A percentile compares a stretch with the other conserved stretches of the same genome.
Conservation (phyloP, 2,888 invertebrate species). For the Dicyrtoma fusca region DNA sequence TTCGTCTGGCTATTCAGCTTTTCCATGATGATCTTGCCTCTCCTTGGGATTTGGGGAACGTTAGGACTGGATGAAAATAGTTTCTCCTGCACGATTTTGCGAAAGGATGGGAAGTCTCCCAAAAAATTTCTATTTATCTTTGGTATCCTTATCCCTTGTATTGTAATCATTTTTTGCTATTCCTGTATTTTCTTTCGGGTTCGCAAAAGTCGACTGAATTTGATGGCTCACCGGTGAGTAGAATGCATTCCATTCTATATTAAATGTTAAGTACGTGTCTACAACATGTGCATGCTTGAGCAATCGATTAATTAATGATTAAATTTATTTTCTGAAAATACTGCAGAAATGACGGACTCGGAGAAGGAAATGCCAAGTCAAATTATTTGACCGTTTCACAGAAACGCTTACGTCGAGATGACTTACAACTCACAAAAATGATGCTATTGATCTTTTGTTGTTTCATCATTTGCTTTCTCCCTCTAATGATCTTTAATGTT, state of each 20-base stretch:
- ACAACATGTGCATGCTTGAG: not conserved
- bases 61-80: constrained; percentile 77
- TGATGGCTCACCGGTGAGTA: constrained; percentile 72
- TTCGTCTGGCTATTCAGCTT: constrained; percentile 80
- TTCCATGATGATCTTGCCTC: constrained; percentile 72
- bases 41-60: constrained; percentile 81
- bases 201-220: constrained; percentile 71
- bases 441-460: constrained; percentile 87
- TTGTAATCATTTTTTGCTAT: constrained; percentile 82
- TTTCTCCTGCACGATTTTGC: constrained; percentile 86
- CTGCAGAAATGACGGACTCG: constrained; percentile 13
- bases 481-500: constrained; percentile 85
- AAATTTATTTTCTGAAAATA: constrained; percentile 1
- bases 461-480: constrained; percentile 83
- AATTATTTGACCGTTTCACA: constrained; percentile 13
- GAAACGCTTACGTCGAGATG: constrained; percentile 65
- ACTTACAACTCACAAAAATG: constrained; percentile 77
- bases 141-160: constrained; percentile 80
- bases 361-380: constrained; percentile 23
- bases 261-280: not conserved
- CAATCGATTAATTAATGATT: no score
- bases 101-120: constrained; percentile 76
- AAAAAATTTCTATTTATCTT: constrained; percentile 82
- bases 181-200: constrained; percentile 84
- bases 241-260: no score